These are phyloP conservation scores for Ormyrus thymus DNA, from an alignment of 2,888 invertebrate species.

Conservation along the genomic window DNA sequence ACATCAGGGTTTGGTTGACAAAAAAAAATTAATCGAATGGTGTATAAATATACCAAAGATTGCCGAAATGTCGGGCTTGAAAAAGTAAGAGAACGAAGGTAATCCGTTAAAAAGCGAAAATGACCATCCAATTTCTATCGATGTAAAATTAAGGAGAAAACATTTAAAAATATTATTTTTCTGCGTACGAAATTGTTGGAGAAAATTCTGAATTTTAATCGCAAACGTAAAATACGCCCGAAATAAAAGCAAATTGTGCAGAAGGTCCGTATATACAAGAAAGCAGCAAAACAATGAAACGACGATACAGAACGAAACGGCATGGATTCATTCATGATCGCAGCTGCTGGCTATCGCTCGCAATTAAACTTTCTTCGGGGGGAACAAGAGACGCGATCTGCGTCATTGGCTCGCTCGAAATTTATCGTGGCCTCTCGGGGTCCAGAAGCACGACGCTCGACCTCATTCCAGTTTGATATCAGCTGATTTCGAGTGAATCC, in stretches of 20 bases:
- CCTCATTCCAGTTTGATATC: constrained; percentile 22
- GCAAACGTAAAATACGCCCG: too few species aligned
- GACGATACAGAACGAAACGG: too few species aligned
- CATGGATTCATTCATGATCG: constrained; percentile 22
- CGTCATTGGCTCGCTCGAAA: neutral
- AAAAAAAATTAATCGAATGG: neutral
- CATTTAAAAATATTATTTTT: too few species aligned
- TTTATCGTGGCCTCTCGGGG: neutral
- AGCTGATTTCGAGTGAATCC: constrained; percentile 9
- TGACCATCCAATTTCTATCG: too few species aligned
- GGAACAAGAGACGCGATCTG: constrained; percentile 23
- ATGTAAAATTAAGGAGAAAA: too few species aligned
- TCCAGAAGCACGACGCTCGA: constrained; percentile 10
- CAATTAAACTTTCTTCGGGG: constrained; percentile 10
- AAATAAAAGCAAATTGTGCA: neutral
- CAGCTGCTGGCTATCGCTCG: neutral
- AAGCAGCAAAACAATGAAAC: neutral
- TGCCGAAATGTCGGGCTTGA: too few species aligned
- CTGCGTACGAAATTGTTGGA: too few species aligned
- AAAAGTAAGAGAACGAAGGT: too few species aligned
- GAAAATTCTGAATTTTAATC: too few species aligned
- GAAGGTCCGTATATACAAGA: neutral
- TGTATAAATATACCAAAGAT: too few species aligned
- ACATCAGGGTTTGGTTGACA: constrained; percentile 18
- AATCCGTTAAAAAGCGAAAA: too few species aligned